A percentile compares a stretch with the other conserved stretches of the same genome.
Conservation (phyloP, 2,797 vertebrate genomes). For the Pantherophis vulpinus region DNA sequence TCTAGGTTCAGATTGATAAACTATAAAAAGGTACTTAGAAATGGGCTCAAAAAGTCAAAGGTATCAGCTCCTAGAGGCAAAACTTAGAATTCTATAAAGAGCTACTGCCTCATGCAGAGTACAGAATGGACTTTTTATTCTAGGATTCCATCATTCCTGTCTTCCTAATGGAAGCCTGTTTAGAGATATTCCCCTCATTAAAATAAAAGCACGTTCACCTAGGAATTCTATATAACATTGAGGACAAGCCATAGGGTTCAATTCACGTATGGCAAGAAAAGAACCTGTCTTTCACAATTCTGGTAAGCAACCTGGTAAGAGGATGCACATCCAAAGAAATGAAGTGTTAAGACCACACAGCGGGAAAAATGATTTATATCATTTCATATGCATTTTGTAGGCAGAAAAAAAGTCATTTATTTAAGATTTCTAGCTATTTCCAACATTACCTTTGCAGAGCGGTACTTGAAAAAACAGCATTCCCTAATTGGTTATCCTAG, state of each 20-base stretch:
- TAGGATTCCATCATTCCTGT: background rate
- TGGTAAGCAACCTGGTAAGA: conserved; percentile 28
- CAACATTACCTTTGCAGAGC: conserved; percentile 19
- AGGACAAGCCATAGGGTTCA: background rate
- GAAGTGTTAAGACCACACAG: conserved; percentile 32
- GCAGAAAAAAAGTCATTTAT: background rate
- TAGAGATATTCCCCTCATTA: background rate
- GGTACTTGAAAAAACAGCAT: background rate
- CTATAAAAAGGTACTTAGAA: background rate
- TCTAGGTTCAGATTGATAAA: background rate
- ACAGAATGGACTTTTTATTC: background rate
- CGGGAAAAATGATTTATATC: conserved; percentile 14
- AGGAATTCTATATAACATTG: background rate
- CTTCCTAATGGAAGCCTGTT: background rate
- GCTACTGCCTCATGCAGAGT: background rate
- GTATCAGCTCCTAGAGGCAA: background rate
- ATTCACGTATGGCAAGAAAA: background rate
- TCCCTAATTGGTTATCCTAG: background rate
- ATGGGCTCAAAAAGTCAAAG: background rate
- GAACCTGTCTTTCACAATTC: background rate
- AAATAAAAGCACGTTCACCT: background rate
- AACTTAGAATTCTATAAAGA: background rate
- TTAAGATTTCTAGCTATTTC: conserved; percentile 36
- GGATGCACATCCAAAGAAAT: conserved; percentile 24
- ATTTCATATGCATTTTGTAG: conserved; percentile 42